These are phyloP conservation scores for Strix aluco DNA, from an alignment of 2,113 vertebrate species.

Conservation along the genomic window DNA sequence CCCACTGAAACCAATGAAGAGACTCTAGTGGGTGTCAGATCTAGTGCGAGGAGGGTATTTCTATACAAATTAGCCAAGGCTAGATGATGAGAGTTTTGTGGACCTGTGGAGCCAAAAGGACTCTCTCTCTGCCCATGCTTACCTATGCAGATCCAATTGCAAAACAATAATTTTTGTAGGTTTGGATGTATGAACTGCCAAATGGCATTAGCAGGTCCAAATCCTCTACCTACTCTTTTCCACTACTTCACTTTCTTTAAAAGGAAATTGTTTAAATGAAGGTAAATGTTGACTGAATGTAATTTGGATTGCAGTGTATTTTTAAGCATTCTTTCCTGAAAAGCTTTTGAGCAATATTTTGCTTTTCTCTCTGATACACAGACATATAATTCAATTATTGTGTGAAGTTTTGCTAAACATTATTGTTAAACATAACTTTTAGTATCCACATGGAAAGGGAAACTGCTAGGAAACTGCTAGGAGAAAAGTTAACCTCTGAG, in stretches of 20 bases:
- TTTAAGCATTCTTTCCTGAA: slow-evolving; percentile 5
- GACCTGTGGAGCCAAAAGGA: not conserved
- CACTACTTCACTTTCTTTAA: not conserved
- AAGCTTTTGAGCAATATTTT: slow-evolving; percentile 13
- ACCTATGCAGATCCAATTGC: not conserved
- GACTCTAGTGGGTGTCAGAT: not conserved
- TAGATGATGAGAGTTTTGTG: not conserved
- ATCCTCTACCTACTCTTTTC: not conserved
- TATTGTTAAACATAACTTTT: not conserved
- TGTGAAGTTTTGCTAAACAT: not conserved
- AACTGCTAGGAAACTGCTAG: not conserved
- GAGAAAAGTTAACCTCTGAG: not conserved
- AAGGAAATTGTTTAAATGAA: not conserved
- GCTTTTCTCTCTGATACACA: not conserved
- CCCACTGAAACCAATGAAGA: not conserved
- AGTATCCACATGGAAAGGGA: not conserved
- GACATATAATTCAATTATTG: not conserved
- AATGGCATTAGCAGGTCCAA: not conserved
- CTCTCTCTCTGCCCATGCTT: not conserved
- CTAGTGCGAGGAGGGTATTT: not conserved
- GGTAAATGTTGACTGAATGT: not conserved
- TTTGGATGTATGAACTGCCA: not conserved
- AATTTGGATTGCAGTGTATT: not conserved
- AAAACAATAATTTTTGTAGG: not conserved
- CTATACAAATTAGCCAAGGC: not conserved